Conservation (phyloP, 2,797 vertebrate genomes). For the Smutsia temminckii region DNA sequence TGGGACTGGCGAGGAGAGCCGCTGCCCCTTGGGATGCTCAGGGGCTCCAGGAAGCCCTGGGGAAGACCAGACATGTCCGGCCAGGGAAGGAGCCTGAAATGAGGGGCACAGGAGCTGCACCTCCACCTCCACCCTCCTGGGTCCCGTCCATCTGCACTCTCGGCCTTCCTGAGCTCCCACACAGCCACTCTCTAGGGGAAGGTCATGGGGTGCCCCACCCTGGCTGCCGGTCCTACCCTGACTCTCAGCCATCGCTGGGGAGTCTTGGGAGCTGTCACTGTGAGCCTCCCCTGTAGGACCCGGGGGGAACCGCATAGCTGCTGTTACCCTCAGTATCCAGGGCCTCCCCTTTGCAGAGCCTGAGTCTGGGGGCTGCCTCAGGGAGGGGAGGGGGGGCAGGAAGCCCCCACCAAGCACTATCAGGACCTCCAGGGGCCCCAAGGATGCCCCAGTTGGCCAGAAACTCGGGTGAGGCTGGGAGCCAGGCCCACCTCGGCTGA, state of each 20-base stretch:
- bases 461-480: neutral
- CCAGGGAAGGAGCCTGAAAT: neutral
- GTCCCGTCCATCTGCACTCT: neutral
- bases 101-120: too few relatives aligned
- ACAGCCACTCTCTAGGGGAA: neutral
- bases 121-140: neutral
- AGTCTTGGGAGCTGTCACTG: too few relatives aligned
- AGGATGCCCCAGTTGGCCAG: neutral
- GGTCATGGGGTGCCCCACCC: too few relatives aligned
- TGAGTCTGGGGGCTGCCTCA: neutral
- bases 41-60: neutral
- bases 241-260: neutral
- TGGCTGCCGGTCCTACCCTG: neutral
- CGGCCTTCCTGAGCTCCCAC: neutral
- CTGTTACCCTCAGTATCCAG: neutral
- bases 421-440: neutral
- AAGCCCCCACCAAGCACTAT: neutral
- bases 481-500: neutral
- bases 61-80: fast-evolving
- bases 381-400: neutral
- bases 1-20: neutral
- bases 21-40: neutral
- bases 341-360: neutral
- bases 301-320: neutral
- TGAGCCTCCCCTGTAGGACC: neutral